Evolutionary conservation across 2,888 invertebrate species (phyloP).

Genomic region (Ophion ventricosus): DNA sequence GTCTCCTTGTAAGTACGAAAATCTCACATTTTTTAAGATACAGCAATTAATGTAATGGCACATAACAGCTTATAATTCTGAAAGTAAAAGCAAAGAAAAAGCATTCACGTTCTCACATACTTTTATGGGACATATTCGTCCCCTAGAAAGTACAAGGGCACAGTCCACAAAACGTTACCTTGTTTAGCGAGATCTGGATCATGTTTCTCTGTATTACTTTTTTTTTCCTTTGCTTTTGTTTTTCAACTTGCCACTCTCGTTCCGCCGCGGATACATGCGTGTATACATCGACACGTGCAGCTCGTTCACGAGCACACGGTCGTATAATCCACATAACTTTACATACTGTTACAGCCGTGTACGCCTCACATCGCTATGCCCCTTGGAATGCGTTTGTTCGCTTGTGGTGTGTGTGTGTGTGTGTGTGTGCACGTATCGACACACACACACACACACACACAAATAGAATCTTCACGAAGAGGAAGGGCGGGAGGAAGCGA

Average conservation of each 20-base stretch:
- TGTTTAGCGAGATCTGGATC: not conserved
- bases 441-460: not conserved
- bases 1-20: too few relatives aligned
- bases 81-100: too few relatives aligned
- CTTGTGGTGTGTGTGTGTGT: not conserved
- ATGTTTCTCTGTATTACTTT: not conserved
- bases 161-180: not conserved
- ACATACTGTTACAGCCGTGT: not conserved
- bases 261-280: not conserved
- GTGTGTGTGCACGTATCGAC: not conserved
- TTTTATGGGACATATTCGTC: not conserved
- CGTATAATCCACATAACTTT: slow-evolving; percentile 1
- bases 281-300: not conserved
- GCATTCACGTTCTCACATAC: not conserved
- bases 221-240: not conserved
- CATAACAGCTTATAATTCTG: too few relatives aligned
- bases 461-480: not conserved
- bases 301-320: not conserved
- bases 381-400: not conserved
- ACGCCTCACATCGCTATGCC: not conserved
- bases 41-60: too few relatives aligned
- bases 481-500: slow-evolving; percentile 15
- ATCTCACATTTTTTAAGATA: too few relatives aligned
- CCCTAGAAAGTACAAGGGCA: slow-evolving; percentile 5
- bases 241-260: slow-evolving; percentile 1